Base-by-base conservation (phyloP, 2,888 invertebrate species). In the Dascillus cervinus region DNA sequence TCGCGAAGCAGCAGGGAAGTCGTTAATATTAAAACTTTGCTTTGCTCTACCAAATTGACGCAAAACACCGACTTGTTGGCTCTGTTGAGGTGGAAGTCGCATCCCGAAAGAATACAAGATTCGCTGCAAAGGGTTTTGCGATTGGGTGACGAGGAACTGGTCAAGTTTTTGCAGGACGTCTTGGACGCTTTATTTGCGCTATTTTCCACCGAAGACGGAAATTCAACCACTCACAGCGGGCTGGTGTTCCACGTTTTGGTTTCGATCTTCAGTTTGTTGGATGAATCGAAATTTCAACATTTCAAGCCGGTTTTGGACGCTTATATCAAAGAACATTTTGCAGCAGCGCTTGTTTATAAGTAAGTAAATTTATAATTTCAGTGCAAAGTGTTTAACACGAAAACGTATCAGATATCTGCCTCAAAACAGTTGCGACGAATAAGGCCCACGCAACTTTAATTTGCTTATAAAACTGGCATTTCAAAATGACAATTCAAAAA, bases 1-100 rank as follows among this genome's bases (percentile, higher is more conserved):
- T 77, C 81, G 42, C 72, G 84, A 49, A 89, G 88, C 44, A 77
- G 83, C 41, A 88, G 87, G 61, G 95, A 95, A 65, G 74, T 78
- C 8, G 82, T 92, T 37, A 76, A 77, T 22, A 76, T 95, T 5
- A 79, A 77, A 51, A 91, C 94, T 0, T 62, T 89, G 21, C 69
- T 96, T 12, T 94, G 92, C 62, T 95, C 95, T 11, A 95, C 95
- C n/a, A 96, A 96, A 63, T 70, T 95, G 4, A 95, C 96, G 0
- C 95, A 95, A 65, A 95, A 95, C 57, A 84, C 82, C 53, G 92
- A 95, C 66, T 69, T 95, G 14, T 64, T 95, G 38, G 87, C 89
- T 3, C 65, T 95, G 22, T 68, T 96, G 2, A 87, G 92, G 61
- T 95, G 95, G 95, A 85, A 89, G 44, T 82, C 85, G 0, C 82